Conservation (phyloP, 35 echinoderm and acorn worm species). For the Anneissia japonica region DNA sequence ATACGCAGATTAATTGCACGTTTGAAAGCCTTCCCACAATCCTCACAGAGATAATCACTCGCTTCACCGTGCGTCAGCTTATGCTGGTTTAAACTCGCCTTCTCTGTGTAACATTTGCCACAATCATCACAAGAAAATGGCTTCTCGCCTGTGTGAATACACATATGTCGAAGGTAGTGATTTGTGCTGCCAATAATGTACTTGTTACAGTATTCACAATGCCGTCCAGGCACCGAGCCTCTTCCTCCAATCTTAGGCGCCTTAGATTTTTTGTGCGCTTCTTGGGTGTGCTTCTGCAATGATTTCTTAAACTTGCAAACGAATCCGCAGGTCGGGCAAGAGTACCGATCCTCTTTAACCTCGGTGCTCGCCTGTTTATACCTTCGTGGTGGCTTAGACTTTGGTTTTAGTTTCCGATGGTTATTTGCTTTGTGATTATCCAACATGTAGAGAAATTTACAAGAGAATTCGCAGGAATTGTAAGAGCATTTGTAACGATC, state of each 20-base stretch:
- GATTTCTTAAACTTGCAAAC: background rate
- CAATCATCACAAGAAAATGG: background rate
- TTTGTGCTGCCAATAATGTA: background rate
- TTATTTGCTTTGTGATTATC: background rate
- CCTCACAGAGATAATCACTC: background rate
- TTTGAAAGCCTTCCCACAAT: background rate
- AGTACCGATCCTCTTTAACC: background rate
- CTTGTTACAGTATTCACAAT: background rate
- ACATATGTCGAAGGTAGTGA: background rate
- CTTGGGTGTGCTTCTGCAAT: background rate
- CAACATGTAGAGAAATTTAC: conserved; percentile 7
- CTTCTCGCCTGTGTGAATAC: conserved; percentile 1
- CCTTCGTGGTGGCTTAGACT: background rate
- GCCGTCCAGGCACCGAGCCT: background rate
- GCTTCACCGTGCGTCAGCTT: background rate
- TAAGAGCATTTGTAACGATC: conserved; percentile 1
- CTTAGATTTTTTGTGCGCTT: background rate
- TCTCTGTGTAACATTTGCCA: background rate
- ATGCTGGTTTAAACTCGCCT: background rate
- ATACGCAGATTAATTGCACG: background rate
- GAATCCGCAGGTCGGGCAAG: background rate
- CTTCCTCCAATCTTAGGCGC: background rate
- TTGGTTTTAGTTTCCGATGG: background rate
- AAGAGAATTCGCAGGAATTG: background rate
- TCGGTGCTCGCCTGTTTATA: background rate